Conservation (phyloP, 2,113 vertebrate genomes). For the Castor canadensis region DNA sequence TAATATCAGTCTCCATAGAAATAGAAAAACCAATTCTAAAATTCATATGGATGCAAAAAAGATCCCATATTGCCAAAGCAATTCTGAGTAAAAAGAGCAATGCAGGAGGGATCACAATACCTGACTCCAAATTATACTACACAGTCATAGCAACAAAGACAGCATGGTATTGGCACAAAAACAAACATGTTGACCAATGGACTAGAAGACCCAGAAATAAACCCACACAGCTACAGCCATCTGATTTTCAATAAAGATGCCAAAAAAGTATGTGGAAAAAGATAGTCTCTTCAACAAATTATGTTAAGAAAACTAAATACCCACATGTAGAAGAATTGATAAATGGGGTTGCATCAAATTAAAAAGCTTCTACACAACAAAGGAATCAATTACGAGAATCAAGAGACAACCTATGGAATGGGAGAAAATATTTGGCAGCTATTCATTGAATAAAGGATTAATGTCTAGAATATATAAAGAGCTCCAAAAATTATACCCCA, state of each 20-base stretch:
- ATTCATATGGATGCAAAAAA: not conserved
- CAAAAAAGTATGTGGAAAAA: not conserved
- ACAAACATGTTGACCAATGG: not conserved
- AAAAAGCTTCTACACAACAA: not conserved
- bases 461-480: too few relatives aligned
- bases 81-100: too few relatives aligned
- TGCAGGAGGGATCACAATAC: not conserved
- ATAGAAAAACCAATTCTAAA: not conserved
- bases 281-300: not conserved
- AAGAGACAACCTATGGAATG: not conserved
- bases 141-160: not conserved
- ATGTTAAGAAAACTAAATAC: not conserved
- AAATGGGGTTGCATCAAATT: not conserved
- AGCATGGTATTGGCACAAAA: not conserved
- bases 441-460: too few relatives aligned
- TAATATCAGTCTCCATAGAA: not conserved
- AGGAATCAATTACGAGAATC: not conserved
- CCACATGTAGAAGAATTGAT: not conserved
- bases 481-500: too few relatives aligned
- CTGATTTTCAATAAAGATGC: not conserved
- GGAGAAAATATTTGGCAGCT: too few relatives aligned
- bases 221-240: not conserved
- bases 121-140: not conserved
- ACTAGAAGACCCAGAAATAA: not conserved
- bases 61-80: not conserved